Evolutionary conservation across 2,888 invertebrate genomes (phyloP).

Genomic region (Cataglyphis rosenhaueri): DNA sequence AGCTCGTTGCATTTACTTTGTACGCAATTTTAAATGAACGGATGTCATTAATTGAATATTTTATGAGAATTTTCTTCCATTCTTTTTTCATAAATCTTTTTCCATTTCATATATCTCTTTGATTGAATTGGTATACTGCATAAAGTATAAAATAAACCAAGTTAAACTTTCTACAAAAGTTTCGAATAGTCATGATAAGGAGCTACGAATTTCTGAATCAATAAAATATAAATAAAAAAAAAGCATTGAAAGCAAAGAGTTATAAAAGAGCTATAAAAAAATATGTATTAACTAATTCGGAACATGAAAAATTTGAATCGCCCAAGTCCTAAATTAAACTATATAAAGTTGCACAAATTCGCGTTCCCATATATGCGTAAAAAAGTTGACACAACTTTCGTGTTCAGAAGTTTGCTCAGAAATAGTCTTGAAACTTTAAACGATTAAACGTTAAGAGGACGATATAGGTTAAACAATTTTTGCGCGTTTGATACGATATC

Average conservation of each 20-base stretch:
- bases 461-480: slow-evolving; percentile 8
- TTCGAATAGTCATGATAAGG: not conserved
- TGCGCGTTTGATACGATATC: not conserved
- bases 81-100: not conserved
- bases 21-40: not conserved
- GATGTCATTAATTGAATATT: not conserved
- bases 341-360: slow-evolving; percentile 34
- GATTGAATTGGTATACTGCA: not conserved
- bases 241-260: not conserved
- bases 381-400: slow-evolving; percentile 23
- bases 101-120: not conserved
- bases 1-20: not conserved
- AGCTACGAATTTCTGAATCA: not conserved
- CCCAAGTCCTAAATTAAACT: slow-evolving; percentile 36
- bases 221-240: not conserved
- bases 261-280: slow-evolving; percentile 9
- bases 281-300: slow-evolving; percentile 22
- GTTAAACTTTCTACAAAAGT: not conserved
- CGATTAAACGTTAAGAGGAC: slow-evolving; percentile 3
- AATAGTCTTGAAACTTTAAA: slow-evolving; percentile 18
- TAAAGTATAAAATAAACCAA: not conserved
- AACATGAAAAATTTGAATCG: slow-evolving; percentile 21
- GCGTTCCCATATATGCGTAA: not conserved
- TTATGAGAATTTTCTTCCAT: not conserved
- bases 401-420: slow-evolving; percentile 3